Evolutionary conservation across 2,888 invertebrate genomes (phyloP).

Genomic region (Microctonus hyperodae): DNA sequence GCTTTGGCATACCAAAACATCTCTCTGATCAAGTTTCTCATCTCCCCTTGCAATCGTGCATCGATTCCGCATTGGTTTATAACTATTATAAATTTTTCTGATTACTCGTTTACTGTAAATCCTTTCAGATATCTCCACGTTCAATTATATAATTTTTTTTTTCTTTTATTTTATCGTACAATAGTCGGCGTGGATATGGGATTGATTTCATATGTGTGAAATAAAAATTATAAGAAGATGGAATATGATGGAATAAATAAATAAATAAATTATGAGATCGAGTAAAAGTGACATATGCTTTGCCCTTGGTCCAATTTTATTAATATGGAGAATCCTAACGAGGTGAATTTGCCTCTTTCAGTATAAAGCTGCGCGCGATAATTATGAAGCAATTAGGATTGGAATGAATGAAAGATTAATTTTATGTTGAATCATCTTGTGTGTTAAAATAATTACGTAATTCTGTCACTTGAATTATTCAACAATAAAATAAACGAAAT

Average conservation of each 20-base stretch:
- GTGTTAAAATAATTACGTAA: background rate
- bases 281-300: background rate
- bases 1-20: constrained; percentile 4
- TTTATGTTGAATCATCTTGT: background rate
- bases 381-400: constrained; percentile 6
- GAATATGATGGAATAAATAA: background rate
- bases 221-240: too few relatives aligned
- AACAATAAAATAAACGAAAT: background rate
- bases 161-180: too few relatives aligned
- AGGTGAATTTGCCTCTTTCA: background rate
- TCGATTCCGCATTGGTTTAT: constrained; percentile 1
- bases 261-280: background rate
- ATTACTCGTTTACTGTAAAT: background rate
- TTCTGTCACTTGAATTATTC: constrained; percentile 1
- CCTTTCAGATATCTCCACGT: too few relatives aligned
- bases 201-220: too few relatives aligned
- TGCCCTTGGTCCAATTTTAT: constrained; percentile 21
- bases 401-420: constrained; percentile 1
- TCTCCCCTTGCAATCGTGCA: background rate
- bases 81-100: background rate
- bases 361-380: background rate
- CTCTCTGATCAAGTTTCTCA: background rate
- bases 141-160: too few relatives aligned
- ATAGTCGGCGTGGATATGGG: too few relatives aligned
- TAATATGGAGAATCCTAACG: constrained; percentile 4